Base-by-base conservation (phyloP, 2,888 invertebrate species). In the Brassicogethes aeneus region DNA sequence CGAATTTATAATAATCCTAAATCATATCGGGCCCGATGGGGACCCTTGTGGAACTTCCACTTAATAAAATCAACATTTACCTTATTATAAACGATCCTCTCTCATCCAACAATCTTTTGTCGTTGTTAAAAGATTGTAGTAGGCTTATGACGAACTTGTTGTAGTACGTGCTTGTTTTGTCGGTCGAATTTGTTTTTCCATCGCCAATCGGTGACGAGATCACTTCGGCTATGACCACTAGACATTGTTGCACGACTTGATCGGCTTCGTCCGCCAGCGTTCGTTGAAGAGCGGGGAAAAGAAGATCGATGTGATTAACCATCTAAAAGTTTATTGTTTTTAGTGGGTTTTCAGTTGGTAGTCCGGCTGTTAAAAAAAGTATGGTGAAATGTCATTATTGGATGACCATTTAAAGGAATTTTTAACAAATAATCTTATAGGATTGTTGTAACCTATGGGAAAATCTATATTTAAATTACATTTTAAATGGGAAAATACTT, bases 51-150 rank as follows among this genome's bases (percentile, higher is more conserved):
- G n/a, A n/a, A n/a, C n/a, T n/a, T n/a, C n/a, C n/a, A n/a, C n/a
- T n/a, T n/a, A n/a, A n/a, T n/a, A n/a, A n/a, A n/a, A n/a, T n/a
- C n/a, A n/a, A n/a, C n/a, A n/a, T n/a, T n/a, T 64, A 88, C 90
- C 95, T 81, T 50, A 99, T 92, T 44, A 99, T 96, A 59, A 97
- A 92, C 17, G 93, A 84, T 1, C 97, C 96, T 56, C 93, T 73
- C 54, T 92, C 93, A 61, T 94, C 91, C 42, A 97, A 68, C 43
- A 97, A 73, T 42, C 80, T 77, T 47, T 84, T 82, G 58, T 97
- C 94, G 8, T 82, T 80, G 40, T 85, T 83, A 64, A 99, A 91
- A 41, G 93, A 71, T 51, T 85, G 76, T 44, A 97, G 70, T 43
- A 99, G 71, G 56, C 86, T 88, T 34, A 85, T 74, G 51, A 96